Evolutionary conservation across 2,113 vertebrate genomes (phyloP), one percentile per base, ranked within the genome.

Genomic region (Chaetorhynchus papuensis): DNA sequence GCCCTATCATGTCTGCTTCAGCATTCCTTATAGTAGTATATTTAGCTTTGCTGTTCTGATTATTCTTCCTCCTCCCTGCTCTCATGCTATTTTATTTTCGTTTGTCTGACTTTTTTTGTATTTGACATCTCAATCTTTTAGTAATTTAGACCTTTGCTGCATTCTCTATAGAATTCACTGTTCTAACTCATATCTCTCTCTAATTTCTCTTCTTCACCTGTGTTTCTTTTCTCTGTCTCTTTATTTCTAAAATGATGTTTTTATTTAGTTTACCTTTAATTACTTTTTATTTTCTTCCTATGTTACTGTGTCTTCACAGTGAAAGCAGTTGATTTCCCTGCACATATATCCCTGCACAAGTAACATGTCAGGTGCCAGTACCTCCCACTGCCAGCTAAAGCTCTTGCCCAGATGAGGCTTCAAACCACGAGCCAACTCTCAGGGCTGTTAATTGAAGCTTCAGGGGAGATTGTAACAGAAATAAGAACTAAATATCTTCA

Each of bases 11-110:
- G 66, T 76, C 45, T 42, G 53, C 27, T 42, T 60, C 69, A 75
- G 16, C 33, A 78, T 81, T 70, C 39, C n/a, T 75, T 78, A 35
- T 3, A 81, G 42, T 41, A 71, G 16, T 28, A 64, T 71, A 60
- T 68, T 72, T 11, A 65, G 16, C 49, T 75, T 61, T 79, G 20
- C 27, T 75, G 13, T 22, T 84, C 47, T 78, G 60, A 79, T 82
- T 87, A 86, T 70, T 64, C 14, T 54, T 70, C 6, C 1, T 0
- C 10, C 10, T 28, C 19, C 6, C 2, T 0, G 0, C 18, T 24
- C 27, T 20, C 1, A 0, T 27, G 2, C 19, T 50, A 69, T 57
- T 87, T 68, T 66, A 15, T 66, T 93, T 90, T 83, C 9, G 56
- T 94, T 84, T 82, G 3, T n/a, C 35, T 89, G 30, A 35, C 2